Percentiles rank a stretch among this genome's conserved stretches.
Conservation (phyloP, 2,113 vertebrate species). For the Upupa epops region DNA sequence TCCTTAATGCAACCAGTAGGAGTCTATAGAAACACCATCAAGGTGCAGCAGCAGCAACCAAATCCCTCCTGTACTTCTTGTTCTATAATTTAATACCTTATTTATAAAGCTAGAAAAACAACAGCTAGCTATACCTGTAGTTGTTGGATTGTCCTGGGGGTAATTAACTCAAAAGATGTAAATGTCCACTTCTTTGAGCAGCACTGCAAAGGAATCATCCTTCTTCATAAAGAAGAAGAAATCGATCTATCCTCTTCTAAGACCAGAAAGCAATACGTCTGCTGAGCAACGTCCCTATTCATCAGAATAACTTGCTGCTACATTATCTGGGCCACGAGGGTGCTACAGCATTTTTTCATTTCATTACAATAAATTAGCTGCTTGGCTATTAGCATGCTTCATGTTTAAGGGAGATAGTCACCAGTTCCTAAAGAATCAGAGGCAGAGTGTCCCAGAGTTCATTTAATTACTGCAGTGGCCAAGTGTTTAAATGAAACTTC, state of each 20-base stretch:
- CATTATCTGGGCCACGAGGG: not conserved
- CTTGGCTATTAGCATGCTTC: conserved; percentile 8
- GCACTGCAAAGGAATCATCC: not conserved
- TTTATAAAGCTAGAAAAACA: not conserved
- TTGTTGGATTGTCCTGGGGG: not conserved
- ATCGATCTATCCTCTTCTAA: conserved; percentile 20
- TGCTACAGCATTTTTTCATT: conserved; percentile 24
- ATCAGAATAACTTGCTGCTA: conserved; percentile 36
- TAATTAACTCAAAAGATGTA: conserved; percentile 15
- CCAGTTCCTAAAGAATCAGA: conserved; percentile 11
- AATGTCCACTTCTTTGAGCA: not conserved
- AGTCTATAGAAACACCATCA: not conserved
- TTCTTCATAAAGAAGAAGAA: conserved; percentile 18
- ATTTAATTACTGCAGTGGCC: conserved; percentile 55
- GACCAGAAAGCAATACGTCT: not conserved
- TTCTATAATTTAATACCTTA: not conserved
- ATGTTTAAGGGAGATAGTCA: conserved; percentile 24
- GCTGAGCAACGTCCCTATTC: not conserved
- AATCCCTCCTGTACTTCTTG: not conserved
- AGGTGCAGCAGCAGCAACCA: not conserved
- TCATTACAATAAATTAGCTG: conserved; percentile 44
- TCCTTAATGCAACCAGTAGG: fast-evolving
- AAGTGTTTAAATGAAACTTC: conserved; percentile 57
- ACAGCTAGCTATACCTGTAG: not conserved
- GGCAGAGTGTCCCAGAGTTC: conserved; percentile 13